These are phyloP conservation scores for Tenebrio molitor DNA, from an alignment of 1,140 invertebrate species.

Conservation along the genomic window DNA sequence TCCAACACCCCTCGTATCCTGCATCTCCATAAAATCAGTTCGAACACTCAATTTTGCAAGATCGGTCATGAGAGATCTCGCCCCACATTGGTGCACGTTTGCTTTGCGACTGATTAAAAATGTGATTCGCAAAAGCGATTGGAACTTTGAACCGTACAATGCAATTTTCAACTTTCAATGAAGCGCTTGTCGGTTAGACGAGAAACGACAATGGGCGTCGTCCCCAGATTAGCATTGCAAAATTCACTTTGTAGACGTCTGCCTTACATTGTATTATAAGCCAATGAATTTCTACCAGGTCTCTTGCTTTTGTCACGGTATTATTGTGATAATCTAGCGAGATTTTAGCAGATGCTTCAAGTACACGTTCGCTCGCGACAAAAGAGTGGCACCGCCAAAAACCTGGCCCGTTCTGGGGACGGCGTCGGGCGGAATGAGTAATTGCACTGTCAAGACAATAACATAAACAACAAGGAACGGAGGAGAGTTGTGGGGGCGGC, in stretches of 20 bases:
- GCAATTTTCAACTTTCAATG: constrained; percentile 49
- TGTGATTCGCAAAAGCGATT: too few species aligned
- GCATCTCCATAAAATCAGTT: too few species aligned
- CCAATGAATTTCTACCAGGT: constrained; percentile 41
- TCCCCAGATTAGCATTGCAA: constrained; percentile 49
- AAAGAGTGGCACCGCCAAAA: constrained; percentile 1
- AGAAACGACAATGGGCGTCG: constrained; percentile 46
- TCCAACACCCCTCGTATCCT: too few species aligned
- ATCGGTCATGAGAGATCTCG: too few species aligned
- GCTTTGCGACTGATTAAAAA: too few species aligned
- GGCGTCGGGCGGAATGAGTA: too few species aligned
- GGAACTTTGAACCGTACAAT: too few species aligned
- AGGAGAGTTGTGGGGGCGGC: too few species aligned
- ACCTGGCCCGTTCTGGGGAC: not conserved
- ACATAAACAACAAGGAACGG: too few species aligned
- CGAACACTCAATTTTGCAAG: too few species aligned
- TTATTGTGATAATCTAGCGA: constrained; percentile 30
- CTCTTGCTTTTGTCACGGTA: constrained; percentile 1
- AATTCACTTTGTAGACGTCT: constrained; percentile 50
- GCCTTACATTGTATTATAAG: constrained; percentile 45
- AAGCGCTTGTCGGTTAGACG: constrained; percentile 44
- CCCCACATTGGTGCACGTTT: too few species aligned
- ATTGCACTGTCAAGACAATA: too few species aligned
- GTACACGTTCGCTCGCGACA: not conserved
- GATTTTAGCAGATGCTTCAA: constrained; percentile 17